A percentile compares a stretch with the other conserved stretches of the same genome.
Conservation (phyloP, 2,888 invertebrate genomes). For the Eumacrocentrus americanus region DNA sequence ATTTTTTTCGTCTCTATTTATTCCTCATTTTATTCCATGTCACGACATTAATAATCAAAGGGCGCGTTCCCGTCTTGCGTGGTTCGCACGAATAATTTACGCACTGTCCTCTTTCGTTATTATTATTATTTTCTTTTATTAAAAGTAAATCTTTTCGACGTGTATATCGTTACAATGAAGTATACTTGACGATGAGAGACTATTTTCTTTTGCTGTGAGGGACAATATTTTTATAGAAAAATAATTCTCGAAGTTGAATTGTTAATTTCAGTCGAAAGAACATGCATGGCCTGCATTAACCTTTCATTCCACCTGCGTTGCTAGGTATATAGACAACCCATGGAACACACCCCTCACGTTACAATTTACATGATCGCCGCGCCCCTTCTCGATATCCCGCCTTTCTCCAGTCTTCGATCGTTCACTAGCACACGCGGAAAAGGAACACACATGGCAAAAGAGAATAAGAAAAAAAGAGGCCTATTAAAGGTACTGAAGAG, state of each 20-base stretch:
- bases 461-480: neutral
- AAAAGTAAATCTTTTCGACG: neutral
- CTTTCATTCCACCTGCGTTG: slow-evolving; percentile 7
- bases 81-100: slow-evolving; percentile 24
- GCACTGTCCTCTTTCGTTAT: neutral
- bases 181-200: neutral
- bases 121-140: neutral
- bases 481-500: neutral
- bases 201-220: neutral
- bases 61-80: slow-evolving; percentile 36
- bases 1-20: slow-evolving; percentile 4
- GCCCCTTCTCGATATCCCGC: slow-evolving; percentile 5
- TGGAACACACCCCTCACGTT: slow-evolving; percentile 14
- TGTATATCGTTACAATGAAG: neutral
- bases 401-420: slow-evolving; percentile 18
- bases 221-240: neutral
- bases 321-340: neutral
- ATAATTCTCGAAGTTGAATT: neutral
- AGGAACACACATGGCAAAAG: neutral
- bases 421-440: slow-evolving; percentile 4
- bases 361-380: slow-evolving; percentile 17
- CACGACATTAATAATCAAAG: slow-evolving; percentile 14
- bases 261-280: slow-evolving; percentile 4
- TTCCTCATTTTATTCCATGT: slow-evolving; percentile 9
- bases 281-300: slow-evolving; percentile 6